Evolutionary conservation across 2,888 invertebrate species (phyloP).

Genomic region (Xanthia togata): DNA sequence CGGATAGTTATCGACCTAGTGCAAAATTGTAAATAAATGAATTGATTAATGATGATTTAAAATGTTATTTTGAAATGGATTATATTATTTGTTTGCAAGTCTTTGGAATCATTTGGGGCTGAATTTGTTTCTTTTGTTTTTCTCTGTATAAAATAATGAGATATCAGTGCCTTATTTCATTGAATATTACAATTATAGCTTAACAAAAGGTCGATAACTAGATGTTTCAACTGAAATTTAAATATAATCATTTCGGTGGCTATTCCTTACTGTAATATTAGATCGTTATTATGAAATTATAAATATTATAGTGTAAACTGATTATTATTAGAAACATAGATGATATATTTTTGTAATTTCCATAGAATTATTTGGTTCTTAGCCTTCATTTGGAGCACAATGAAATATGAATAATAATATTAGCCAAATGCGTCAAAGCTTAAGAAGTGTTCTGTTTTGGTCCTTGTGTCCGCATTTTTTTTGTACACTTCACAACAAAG

Average conservation of each 20-base stretch:
- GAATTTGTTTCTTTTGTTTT: background rate
- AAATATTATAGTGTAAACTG: constrained; percentile 30
- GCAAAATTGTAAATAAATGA: background rate
- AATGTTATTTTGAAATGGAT: constrained; percentile 10
- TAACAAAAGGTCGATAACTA: constrained; percentile 22
- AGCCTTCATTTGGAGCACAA: constrained; percentile 13
- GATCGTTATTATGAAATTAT: constrained; percentile 39
- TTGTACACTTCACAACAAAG: background rate
- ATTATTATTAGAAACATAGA: constrained; percentile 54
- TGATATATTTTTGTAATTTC: constrained; percentile 54
- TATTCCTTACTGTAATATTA: constrained; percentile 52
- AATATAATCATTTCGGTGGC: constrained; percentile 45
- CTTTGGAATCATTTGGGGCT: background rate
- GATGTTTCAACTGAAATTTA: constrained; percentile 15
- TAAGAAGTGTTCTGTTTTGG: background rate
- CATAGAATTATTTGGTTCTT: constrained; percentile 14
- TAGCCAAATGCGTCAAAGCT: background rate
- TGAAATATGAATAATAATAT: background rate
- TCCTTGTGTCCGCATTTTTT: background rate
- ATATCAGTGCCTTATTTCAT: constrained; percentile 37
- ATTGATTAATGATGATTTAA: background rate
- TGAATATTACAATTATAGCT: background rate
- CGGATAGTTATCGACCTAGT: constrained; percentile 25
- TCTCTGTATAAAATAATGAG: too few species aligned
- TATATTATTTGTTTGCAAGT: background rate